Evolutionary conservation across 2,888 invertebrate genomes (phyloP).

Genomic region (Eupithecia vulgata): DNA sequence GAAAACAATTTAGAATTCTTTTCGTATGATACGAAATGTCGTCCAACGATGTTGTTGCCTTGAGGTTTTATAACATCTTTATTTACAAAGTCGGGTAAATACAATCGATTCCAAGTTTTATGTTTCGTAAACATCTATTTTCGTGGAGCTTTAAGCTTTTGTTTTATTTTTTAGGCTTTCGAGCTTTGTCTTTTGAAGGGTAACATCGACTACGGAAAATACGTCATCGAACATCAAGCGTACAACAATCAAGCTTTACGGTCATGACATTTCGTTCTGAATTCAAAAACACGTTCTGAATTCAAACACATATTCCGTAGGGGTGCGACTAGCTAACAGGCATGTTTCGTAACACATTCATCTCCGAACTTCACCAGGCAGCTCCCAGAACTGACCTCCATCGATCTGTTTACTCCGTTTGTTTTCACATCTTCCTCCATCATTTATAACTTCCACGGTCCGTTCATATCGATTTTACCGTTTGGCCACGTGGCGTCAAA

Average conservation of each 20-base stretch:
- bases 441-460: constrained; percentile 41
- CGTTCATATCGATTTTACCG: constrained; percentile 33
- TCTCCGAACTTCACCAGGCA: constrained; percentile 33
- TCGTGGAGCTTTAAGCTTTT: constrained; percentile 24
- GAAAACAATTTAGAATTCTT: constrained; percentile 23
- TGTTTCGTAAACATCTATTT: constrained; percentile 29
- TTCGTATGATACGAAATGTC: constrained; percentile 26
- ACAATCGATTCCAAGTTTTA: constrained; percentile 36
- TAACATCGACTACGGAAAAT: constrained; percentile 16
- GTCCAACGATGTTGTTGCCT: constrained; percentile 22
- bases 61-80: constrained; percentile 30
- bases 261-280: constrained; percentile 12
- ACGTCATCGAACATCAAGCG: constrained; percentile 7
- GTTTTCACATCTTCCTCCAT: constrained; percentile 58
- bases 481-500: constrained; percentile 34
- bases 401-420: constrained; percentile 79
- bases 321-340: constrained; percentile 16
- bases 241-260: constrained; percentile 15
- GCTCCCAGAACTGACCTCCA: constrained; percentile 56
- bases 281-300: constrained; percentile 4
- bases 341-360: constrained; percentile 32
- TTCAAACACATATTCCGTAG: constrained; percentile 10
- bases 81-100: constrained; percentile 29
- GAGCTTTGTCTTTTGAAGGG: constrained; percentile 13
- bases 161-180: constrained; percentile 7